Base-by-base conservation (phyloP, 2,888 invertebrate genomes). In the Lasioglossum oenotherae region DNA sequence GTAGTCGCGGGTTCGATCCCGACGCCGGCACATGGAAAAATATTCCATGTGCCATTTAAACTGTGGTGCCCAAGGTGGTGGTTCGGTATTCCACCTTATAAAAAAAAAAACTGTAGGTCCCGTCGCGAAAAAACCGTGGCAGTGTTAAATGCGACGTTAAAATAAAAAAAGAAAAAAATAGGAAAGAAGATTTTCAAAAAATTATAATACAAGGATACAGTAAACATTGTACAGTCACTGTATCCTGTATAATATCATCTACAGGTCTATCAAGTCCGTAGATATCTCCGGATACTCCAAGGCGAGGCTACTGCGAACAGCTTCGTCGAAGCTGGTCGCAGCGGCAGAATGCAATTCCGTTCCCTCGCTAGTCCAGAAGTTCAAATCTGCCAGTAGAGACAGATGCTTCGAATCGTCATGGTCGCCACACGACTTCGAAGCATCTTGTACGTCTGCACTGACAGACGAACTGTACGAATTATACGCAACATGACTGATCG, bases 251-350 rank as follows among this genome's bases (percentile, higher is more conserved):
- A 31, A 31, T 31, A 31, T 31, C 31, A 31, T 31, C 53, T 74
- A 87, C 27, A 87, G 23, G 31, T 49, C 79, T 64, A 78, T 16
- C 5, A 84, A 27, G 0, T 19, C 49, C 1, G 80, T 38, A 0
- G 53, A 1, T 0, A 82, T 31, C 1, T 64, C 81, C 10, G 49
- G 69, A n/a, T 74, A 81, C 2, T 80, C 85, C 0, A 80, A n/a
- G 0, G 69, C 27, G 0, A 78, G 57, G 19, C 41, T 81, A 14
- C 35, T 74, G 5, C 72, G 74, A 31, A 72, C 14, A 38, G 74
- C 16, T 1, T 86, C 87, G 0, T 85, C 83, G 19, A 86, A 57
- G 31, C 46, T 77, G 19, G 69, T 80, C 0, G 71, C 0, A 2
- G 35, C 2, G 1, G 72, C 6, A 6, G 19, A 23, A 3, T 74